Base-by-base conservation (phyloP, 2,797 vertebrate species). In the Heliangelus exortis region DNA sequence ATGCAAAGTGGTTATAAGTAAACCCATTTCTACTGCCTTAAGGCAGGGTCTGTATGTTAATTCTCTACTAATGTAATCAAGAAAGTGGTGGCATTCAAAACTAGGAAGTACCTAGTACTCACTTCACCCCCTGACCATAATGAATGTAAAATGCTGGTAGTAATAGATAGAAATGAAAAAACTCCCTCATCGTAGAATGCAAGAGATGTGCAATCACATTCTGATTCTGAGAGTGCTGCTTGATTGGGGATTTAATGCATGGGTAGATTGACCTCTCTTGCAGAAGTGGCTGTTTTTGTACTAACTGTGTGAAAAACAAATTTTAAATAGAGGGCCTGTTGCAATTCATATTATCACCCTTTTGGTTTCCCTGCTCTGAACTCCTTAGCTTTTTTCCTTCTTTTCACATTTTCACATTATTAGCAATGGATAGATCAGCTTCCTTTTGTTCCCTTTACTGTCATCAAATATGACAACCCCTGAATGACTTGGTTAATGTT, bases 291-390 rank as follows among this genome's bases (percentile, higher is more conserved):
- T 97, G 96, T 97, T 98, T 97, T 97, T 97, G 78, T 92, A 95
- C 93, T 92, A 84, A 97, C 96, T 95, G 89, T 97, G 97, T 96
- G 98, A 97, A 97, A 98, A 98, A 96, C 96, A 98, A 97, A 97
- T 98, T 97, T 97, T 92, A 92, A 93, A 95, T 94, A 96, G 96
- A 89, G 84, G 87, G 84, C 94, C 94, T 96, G 69, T 96, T 98
- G 95, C 91, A 92, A 87, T 96, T 97, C 47, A 29, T 91, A 91
- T 97, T 95, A 96, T 96, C 90, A 75, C 69, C 74, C 82, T 63
- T 94, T 93, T 95, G 77, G 84, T 94, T 94, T 97, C 91, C 96
- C 68, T 2, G 3, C 93, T 97, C 72, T 95, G 92, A 96, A 83
- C 36, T 75, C 88, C 82, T 86, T 2, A 9, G 57, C 31, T 23